These are phyloP conservation scores for Pollimyrus isidori DNA, from an alignment of 2,113 vertebrate species.

Conservation along the genomic window DNA sequence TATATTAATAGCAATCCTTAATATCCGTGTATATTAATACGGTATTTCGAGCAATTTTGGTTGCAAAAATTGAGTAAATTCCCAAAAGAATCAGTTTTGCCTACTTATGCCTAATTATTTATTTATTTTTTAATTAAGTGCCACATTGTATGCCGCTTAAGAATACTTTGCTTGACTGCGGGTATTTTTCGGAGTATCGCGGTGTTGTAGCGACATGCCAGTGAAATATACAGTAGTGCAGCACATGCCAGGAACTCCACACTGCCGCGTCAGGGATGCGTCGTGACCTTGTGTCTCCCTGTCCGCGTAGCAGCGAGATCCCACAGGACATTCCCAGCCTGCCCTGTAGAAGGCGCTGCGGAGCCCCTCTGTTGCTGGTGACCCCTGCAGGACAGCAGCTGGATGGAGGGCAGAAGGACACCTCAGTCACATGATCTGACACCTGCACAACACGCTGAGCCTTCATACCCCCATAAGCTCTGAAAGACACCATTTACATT, in stretches of 20 bases:
- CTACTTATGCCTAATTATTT: neutral
- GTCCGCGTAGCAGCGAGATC: constrained; percentile 67
- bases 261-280: neutral
- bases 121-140: neutral
- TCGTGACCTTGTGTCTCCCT: neutral
- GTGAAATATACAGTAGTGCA: neutral
- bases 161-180: neutral
- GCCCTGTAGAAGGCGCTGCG: constrained; percentile 92
- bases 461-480: neutral
- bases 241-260: neutral
- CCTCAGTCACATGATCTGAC: neutral
- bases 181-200: neutral
- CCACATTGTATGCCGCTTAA: neutral
- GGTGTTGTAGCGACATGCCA: neutral
- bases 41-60: neutral
- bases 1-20: neutral
- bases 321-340: constrained; percentile 92
- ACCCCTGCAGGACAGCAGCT: constrained; percentile 92
- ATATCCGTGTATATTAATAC: constrained; percentile 3
- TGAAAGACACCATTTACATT: neutral
- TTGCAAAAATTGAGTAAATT: neutral
- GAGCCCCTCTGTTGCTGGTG: constrained; percentile 83
- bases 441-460: neutral
- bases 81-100: neutral
- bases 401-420: constrained; percentile 74